phyloP scores from a whole-genome alignment of 2,797 vertebrate genomes.

The Phaenicophaeus curvirostris region DNA sequence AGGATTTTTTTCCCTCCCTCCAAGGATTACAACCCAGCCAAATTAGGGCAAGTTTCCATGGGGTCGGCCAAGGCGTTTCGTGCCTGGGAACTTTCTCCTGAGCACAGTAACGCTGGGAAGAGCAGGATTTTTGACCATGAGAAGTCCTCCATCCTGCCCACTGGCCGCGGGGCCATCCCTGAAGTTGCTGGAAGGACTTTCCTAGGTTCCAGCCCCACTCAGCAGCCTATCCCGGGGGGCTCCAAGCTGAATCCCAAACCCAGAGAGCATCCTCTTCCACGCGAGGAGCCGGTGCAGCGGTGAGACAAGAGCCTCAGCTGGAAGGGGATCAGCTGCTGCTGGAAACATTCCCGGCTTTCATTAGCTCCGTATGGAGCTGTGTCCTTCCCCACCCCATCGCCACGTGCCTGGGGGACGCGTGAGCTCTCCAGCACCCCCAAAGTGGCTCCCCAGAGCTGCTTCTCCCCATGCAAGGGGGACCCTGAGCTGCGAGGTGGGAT shows the following conservation, averaged over 20 bases:
- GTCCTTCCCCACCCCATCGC: background rate
- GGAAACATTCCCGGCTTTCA: background rate
- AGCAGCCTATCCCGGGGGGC: background rate
- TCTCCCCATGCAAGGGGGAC: background rate
- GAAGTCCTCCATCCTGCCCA: background rate
- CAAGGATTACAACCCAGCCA: background rate
- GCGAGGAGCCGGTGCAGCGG: rapidly evolving
- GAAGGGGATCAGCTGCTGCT: background rate
- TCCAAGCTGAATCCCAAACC: background rate
- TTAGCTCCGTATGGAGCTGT: background rate
- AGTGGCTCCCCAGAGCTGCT: background rate
- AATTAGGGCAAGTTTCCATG: background rate
- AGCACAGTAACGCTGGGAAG: rapidly evolving
- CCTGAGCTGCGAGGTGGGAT: rapidly evolving
- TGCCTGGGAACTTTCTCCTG: background rate
- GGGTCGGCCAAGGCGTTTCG: too few species aligned
- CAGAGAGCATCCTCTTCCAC: rapidly evolving
- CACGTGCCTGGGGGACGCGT: background rate
- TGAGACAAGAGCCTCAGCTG: background rate
- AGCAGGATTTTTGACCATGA: background rate
- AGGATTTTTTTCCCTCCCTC: background rate
- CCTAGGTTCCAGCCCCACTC: background rate
- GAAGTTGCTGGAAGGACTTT: background rate
- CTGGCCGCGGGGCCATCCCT: background rate
- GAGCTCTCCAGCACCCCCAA: background rate